Conservation (phyloP, 2,797 vertebrate genomes). For the Astyanax mexicanus region DNA sequence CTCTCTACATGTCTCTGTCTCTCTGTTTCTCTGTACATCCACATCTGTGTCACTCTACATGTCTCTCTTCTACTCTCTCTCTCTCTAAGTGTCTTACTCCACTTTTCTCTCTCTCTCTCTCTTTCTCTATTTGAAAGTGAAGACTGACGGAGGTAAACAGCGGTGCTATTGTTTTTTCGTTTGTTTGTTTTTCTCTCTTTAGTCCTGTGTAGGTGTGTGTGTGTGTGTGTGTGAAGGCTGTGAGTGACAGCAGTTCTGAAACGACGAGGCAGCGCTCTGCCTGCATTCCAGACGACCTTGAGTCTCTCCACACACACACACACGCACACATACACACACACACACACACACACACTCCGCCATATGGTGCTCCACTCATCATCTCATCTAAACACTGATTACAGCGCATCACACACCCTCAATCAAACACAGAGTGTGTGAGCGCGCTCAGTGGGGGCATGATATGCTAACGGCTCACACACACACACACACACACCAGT, state of each 20-base stretch:
- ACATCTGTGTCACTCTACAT: too few species aligned
- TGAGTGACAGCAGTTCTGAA: slow-evolving; percentile 61
- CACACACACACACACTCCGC: slow-evolving; percentile 37
- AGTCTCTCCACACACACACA: slow-evolving; percentile 39
- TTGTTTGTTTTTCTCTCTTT: slow-evolving; percentile 44
- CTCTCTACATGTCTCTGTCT: too few species aligned
- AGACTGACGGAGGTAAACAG: too few species aligned
- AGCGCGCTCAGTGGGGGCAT: not conserved
- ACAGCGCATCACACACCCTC: slow-evolving; percentile 61
- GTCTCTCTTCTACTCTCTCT: too few species aligned
- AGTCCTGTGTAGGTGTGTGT: too few species aligned
- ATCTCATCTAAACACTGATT: slow-evolving; percentile 64
- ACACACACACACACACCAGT: too few species aligned
- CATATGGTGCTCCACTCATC: slow-evolving; percentile 65
- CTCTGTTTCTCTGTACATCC: too few species aligned
- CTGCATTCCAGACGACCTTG: slow-evolving; percentile 61
- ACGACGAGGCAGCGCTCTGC: slow-evolving; percentile 39
- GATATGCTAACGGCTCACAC: too few species aligned
- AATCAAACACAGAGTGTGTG: slow-evolving; percentile 54
- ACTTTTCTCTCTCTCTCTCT: not conserved
- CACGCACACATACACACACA: slow-evolving; percentile 35
- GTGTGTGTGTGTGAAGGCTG: too few species aligned
- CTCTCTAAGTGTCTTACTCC: too few species aligned
- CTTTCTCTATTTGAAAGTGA: slow-evolving; percentile 47
- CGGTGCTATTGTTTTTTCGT: too few species aligned